Conservation (phyloP, 2,797 vertebrate genomes). For the Sus cebifrons region DNA sequence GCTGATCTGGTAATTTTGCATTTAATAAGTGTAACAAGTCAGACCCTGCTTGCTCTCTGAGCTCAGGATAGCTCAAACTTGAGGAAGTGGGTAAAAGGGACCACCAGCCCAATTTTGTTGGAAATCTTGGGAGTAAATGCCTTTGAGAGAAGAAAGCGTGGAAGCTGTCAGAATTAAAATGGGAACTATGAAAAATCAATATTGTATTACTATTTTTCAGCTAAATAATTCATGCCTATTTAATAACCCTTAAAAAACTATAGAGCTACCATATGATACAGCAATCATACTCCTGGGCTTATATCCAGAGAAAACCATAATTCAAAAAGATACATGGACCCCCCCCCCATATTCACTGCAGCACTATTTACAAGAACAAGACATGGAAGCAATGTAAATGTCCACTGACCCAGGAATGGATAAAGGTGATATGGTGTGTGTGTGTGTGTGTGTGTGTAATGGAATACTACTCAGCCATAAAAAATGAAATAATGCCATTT, state of each 20-base stretch:
- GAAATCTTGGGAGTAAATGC: not conserved
- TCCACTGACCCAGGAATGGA: no score
- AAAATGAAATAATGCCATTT: no score
- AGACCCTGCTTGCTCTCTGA: not conserved
- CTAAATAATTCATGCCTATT: not conserved
- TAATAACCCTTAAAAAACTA: not conserved
- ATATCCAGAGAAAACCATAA: no score
- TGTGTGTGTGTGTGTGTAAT: no score
- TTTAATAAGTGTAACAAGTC: not conserved
- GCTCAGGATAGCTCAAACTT: not conserved
- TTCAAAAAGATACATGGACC: no score
- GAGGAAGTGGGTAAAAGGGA: not conserved
- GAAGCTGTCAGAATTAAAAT: not conserved
- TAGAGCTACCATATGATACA: no score
- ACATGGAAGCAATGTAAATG: no score
- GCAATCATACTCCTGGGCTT: no score
- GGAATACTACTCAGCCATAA: no score
- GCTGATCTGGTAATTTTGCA: not conserved
- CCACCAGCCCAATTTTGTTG: not conserved
- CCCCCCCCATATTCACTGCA: no score
- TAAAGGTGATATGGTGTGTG: no score
- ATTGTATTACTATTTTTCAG: constrained; percentile 3
- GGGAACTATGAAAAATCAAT: not conserved
- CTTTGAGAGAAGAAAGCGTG: not conserved
- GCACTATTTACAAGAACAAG: no score